These are phyloP conservation scores for Avahi laniger DNA, from an alignment of 2,797 vertebrate species.

Conservation along the genomic window DNA sequence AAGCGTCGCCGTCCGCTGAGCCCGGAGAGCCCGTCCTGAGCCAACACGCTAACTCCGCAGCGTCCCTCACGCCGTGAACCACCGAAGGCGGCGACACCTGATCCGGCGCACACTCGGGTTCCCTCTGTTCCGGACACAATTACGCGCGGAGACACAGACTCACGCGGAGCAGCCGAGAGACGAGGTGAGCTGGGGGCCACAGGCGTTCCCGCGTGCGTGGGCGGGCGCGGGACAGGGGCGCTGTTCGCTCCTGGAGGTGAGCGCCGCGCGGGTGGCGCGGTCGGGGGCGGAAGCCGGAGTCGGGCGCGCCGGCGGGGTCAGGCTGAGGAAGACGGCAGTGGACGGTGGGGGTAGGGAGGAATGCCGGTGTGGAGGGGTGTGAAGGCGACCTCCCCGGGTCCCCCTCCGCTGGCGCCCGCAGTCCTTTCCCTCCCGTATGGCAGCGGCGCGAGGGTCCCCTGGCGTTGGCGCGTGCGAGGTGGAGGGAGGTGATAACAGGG, in stretches of 20 bases:
- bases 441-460: not conserved
- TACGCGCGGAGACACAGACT: conserved; percentile 12
- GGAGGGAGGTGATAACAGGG: not conserved
- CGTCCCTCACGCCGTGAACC: not conserved
- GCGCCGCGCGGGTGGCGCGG: not conserved
- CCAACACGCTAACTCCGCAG: not conserved
- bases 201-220: not conserved
- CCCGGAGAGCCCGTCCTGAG: not conserved
- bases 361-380: not conserved
- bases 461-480: accelerated
- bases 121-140: conserved; percentile 12
- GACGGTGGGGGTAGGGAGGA: too few relatives aligned
- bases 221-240: not conserved
- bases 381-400: not conserved
- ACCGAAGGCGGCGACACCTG: conserved; percentile 41
- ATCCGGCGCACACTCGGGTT: not conserved
- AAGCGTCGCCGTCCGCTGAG: not conserved
- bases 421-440: not conserved
- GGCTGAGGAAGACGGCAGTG: not conserved
- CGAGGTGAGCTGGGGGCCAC: conserved; percentile 36
- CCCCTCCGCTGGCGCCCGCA: accelerated
- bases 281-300: not conserved
- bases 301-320: not conserved
- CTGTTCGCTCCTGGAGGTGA: not conserved
- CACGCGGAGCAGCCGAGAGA: not conserved